Conservation (phyloP, 2,797 vertebrate species). For the Columba guinea region DNA sequence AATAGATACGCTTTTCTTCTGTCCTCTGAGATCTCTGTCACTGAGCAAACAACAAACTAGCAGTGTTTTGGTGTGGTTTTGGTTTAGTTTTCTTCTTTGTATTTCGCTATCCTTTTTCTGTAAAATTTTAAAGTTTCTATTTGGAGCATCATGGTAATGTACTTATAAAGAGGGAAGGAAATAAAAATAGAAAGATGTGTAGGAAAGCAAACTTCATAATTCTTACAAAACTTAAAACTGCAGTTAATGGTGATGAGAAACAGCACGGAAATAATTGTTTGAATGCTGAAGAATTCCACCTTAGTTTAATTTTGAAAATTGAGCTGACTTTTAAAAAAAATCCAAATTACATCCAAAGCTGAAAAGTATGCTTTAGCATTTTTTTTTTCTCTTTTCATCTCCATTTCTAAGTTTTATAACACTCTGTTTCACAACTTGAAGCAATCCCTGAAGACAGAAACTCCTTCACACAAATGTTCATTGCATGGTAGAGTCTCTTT, state of each 20-base stretch:
- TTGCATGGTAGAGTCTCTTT: neutral
- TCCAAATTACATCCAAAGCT: neutral
- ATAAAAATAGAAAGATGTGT: slow-evolving; percentile 53
- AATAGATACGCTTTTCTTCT: slow-evolving; percentile 13
- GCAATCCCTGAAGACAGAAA: neutral
- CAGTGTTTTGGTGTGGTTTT: neutral
- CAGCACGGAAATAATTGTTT: neutral
- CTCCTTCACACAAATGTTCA: neutral
- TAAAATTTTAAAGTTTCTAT: slow-evolving; percentile 32
- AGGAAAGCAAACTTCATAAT: slow-evolving; percentile 47
- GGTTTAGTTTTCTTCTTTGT: neutral
- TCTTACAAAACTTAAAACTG: neutral
- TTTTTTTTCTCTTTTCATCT: neutral
- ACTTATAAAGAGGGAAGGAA: slow-evolving; percentile 30
- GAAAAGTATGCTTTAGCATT: neutral
- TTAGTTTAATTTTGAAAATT: neutral
- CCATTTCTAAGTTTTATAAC: neutral
- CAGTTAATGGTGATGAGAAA: neutral
- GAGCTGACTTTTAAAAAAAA: neutral
- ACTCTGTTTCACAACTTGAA: neutral
- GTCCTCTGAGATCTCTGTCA: neutral
- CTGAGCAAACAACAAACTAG: neutral
- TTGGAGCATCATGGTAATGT: slow-evolving; percentile 1
- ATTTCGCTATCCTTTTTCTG: slow-evolving; percentile 3
- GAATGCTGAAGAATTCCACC: neutral